phyloP scores from a whole-genome alignment of 2,113 vertebrate genomes.

The Sitta europaea region DNA sequence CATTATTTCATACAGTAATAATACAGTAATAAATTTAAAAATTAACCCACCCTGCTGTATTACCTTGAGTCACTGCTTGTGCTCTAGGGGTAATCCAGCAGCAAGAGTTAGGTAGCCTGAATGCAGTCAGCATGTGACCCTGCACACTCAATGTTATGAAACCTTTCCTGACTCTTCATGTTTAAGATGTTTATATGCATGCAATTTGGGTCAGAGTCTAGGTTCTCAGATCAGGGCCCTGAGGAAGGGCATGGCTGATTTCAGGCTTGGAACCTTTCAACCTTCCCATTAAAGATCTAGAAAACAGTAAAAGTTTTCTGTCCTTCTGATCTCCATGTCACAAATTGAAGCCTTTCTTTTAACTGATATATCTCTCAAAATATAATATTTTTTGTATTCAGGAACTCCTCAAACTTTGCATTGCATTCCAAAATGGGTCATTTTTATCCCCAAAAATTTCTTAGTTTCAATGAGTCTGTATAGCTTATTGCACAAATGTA shows the following conservation, averaged over 20 bases:
- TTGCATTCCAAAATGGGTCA: not conserved
- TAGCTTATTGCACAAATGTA: not conserved
- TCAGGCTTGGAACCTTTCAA: not conserved
- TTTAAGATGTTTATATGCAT: not conserved
- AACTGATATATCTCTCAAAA: not conserved
- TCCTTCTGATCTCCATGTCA: not conserved
- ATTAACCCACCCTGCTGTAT: rapidly evolving
- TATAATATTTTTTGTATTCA: not conserved
- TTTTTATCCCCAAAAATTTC: rapidly evolving
- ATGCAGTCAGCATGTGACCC: not conserved
- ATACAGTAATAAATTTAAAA: not conserved
- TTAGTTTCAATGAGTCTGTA: not conserved
- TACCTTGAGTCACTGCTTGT: not conserved
- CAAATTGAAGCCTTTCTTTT: not conserved
- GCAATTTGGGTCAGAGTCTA: not conserved
- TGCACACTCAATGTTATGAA: not conserved
- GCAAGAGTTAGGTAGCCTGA: not conserved
- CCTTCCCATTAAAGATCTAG: not conserved
- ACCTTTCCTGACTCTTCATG: not conserved
- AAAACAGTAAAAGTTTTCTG: not conserved
- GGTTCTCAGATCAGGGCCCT: not conserved
- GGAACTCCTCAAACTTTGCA: not conserved
- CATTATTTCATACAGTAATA: not conserved
- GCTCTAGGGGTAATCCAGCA: not conserved
- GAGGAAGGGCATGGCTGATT: not conserved